Evolutionary conservation across 2,888 invertebrate species (phyloP), one percentile per base, ranked within the genome.

Genomic region (Actias luna): DNA sequence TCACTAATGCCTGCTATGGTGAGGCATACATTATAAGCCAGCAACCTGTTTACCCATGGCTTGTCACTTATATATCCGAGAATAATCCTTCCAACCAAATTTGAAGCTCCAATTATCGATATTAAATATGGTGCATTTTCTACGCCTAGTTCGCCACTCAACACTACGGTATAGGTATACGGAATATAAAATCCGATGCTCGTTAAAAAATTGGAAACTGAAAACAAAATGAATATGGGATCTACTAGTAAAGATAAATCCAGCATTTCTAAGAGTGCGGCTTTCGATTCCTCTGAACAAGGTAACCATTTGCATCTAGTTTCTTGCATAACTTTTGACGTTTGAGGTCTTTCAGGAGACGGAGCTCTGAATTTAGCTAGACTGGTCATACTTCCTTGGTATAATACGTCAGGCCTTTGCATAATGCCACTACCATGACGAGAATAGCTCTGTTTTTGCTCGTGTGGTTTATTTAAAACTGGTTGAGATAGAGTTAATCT

Each of bases 181-280:
- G 99, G 99, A 79, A 98, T 95, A 85, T 98, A 98, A 93, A 98
- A 98, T 66, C 98, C 98, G 79, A 99, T 96, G 82, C 98, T 98
- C 55, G 98, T 98, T 80, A 97, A 95, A 84, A 99, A 98, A 89
- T 99, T 99, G 46, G 99, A 99, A 62, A 98, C 75, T 16, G 96
- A 95, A 85, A 99, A 99, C 66, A 99, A 89, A 68, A 99, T 93
- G 85, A 99, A 99, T 69, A 98, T 93, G 33, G 96, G 94, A 86
- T 98, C 97, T 73, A 95, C 94, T 64, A 99, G 93, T 59, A 99
- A 93, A 0, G 95, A 94, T 69, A 98, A 93, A 80, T 98, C 97
- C 77, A 99, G 94, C 97, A 98, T 98, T 87, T 96, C 95, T 59
- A 93, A 92, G 65, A 97, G 88, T 1, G 96, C 95, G 69, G 95